Conservation (phyloP, 2,113 vertebrate species). For the Ceuthmochares aereus region DNA sequence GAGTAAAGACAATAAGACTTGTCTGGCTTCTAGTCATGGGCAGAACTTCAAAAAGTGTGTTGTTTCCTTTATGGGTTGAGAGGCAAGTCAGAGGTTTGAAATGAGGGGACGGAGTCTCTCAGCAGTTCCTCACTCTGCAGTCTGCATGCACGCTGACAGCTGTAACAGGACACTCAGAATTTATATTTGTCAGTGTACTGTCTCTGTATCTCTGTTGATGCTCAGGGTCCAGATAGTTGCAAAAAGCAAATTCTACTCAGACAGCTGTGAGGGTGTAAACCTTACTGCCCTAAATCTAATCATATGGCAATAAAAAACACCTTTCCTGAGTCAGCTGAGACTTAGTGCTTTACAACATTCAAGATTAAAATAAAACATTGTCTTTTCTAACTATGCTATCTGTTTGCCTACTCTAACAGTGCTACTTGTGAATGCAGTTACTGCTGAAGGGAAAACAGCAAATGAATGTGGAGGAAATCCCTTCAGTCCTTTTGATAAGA, state of each 20-base stretch:
- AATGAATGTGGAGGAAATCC: background rate
- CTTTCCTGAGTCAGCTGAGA: background rate
- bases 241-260: constrained; percentile 17
- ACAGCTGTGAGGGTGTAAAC: background rate
- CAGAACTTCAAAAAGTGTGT: background rate
- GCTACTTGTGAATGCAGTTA: background rate
- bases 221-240: background rate
- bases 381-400: background rate
- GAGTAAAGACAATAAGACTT: background rate
- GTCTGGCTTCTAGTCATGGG: background rate
- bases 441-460: background rate
- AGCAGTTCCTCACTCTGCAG: background rate
- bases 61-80: background rate
- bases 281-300: background rate
- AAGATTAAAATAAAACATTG: background rate
- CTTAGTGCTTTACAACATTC: background rate
- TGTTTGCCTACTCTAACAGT: background rate
- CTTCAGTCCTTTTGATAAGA: background rate
- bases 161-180: constrained; percentile 13
- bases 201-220: background rate
- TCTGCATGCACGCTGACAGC: constrained; percentile 10
- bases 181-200: constrained; percentile 14
- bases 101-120: background rate
- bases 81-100: background rate
- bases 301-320: background rate